Percentiles rank a stretch among this genome's conserved stretches.
These are phyloP conservation scores for Penaeus vannamei DNA, from an alignment of 1,140 invertebrate species.

Conservation along the genomic window DNA sequence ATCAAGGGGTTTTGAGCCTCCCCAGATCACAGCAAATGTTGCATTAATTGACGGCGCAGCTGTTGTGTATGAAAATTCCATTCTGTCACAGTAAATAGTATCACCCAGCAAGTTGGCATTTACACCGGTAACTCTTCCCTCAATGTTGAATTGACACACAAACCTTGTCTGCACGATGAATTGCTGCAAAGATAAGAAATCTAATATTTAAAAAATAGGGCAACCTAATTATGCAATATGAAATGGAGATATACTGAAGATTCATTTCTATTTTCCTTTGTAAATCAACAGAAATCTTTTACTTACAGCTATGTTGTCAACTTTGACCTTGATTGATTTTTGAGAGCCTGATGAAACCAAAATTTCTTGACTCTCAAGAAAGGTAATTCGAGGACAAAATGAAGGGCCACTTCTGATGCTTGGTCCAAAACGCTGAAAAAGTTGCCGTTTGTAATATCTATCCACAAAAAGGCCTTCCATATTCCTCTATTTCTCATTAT, in stretches of 20 bases:
- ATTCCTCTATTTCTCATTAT: neutral
- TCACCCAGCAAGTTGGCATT: conserved; percentile 91
- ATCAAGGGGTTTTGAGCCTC: conserved; percentile 92
- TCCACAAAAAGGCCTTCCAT: neutral
- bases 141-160: conserved; percentile 96
- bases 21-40: conserved; percentile 96
- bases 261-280: neutral
- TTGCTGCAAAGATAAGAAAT: conserved; percentile 76
- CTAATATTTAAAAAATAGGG: neutral
- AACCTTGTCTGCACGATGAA: conserved; percentile 95
- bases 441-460: conserved; percentile 79
- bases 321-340: conserved; percentile 91
- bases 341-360: conserved; percentile 91
- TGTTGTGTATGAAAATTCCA: conserved; percentile 89
- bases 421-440: conserved; percentile 84
- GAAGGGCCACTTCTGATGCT: conserved; percentile 93
- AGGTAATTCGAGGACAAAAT: conserved; percentile 93
- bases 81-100: conserved; percentile 93
- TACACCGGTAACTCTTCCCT: conserved; percentile 91
- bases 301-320: conserved; percentile 78
- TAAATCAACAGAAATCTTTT: conserved; percentile 22
- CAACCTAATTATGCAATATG: neutral
- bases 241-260: neutral
- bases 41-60: conserved; percentile 89
- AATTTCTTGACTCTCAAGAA: conserved; percentile 88